Conservation (phyloP, 2,888 invertebrate species). For the Nemoura dubitans region DNA sequence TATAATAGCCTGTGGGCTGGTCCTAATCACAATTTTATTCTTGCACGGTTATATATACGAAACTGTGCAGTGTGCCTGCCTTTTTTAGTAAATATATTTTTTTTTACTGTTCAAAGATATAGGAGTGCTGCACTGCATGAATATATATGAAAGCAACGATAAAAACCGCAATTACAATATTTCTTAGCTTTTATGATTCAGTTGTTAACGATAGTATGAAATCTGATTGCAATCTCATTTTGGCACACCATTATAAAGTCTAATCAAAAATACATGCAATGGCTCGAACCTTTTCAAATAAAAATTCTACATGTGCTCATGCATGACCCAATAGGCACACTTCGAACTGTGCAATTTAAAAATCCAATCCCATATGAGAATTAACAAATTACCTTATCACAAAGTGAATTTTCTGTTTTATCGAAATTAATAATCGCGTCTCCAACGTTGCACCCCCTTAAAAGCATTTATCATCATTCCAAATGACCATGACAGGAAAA, state of each 20-base stretch:
- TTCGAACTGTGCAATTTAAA: not conserved
- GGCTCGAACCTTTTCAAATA: not conserved
- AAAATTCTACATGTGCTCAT: not conserved
- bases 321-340: not conserved
- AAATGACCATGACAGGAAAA: constrained; percentile 7
- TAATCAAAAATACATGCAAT: not conserved
- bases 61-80: not conserved
- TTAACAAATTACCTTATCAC: not conserved
- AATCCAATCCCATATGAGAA: not conserved
- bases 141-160: constrained; percentile 9
- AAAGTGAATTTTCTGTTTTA: not conserved
- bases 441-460: not conserved
- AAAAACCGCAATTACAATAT: constrained; percentile 34
- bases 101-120: constrained; percentile 29
- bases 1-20: constrained; percentile 27
- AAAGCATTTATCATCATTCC: not conserved
- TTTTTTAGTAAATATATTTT: constrained; percentile 34
- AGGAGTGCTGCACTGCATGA: constrained; percentile 14
- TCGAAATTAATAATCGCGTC: not conserved
- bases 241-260: constrained; percentile 1
- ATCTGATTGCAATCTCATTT: not conserved
- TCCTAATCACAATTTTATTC: constrained; percentile 39
- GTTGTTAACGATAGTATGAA: not conserved
- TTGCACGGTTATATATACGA: constrained; percentile 30
- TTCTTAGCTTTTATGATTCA: constrained; percentile 36